These are phyloP conservation scores for Agrochola macilenta DNA, from an alignment of 2,888 invertebrate species.

Conservation along the genomic window DNA sequence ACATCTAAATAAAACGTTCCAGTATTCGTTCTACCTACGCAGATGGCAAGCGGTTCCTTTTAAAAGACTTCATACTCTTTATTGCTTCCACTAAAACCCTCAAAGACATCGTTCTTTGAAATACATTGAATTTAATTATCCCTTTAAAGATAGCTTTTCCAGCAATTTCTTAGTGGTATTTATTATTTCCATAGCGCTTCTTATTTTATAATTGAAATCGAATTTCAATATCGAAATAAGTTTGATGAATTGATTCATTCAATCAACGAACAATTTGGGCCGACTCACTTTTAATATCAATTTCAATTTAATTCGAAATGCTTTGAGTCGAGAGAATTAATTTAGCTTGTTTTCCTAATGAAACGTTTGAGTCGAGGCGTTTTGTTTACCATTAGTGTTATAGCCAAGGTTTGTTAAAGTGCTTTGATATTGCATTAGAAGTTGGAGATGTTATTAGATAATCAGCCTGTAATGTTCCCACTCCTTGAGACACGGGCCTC, in stretches of 20 bases:
- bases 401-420: slow-evolving; percentile 20
- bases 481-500: too few species aligned
- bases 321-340: slow-evolving; percentile 60
- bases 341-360: slow-evolving; percentile 61
- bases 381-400: slow-evolving; percentile 51
- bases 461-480: slow-evolving; percentile 4
- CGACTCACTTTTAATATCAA: slow-evolving; percentile 60
- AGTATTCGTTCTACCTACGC: not conserved
- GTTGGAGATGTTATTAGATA: slow-evolving; percentile 21
- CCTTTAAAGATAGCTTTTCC: slow-evolving; percentile 47
- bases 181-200: slow-evolving; percentile 44
- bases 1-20: slow-evolving; percentile 22
- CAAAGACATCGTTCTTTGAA: slow-evolving; percentile 64
- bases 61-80: not conserved
- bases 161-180: slow-evolving; percentile 51
- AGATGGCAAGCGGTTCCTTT: slow-evolving; percentile 2
- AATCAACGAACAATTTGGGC: slow-evolving; percentile 59
- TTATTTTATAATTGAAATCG: slow-evolving; percentile 55
- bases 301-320: slow-evolving; percentile 56
- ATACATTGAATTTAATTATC: slow-evolving; percentile 60
- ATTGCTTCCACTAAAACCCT: slow-evolving; percentile 38
- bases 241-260: slow-evolving; percentile 65
- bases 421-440: slow-evolving; percentile 22
- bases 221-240: slow-evolving; percentile 59
- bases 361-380: slow-evolving; percentile 45